A percentile compares a stretch with the other conserved stretches of the same genome.
phyloP scores from a whole-genome alignment of 2,797 vertebrate genomes.

The Oreochromis grahami region DNA sequence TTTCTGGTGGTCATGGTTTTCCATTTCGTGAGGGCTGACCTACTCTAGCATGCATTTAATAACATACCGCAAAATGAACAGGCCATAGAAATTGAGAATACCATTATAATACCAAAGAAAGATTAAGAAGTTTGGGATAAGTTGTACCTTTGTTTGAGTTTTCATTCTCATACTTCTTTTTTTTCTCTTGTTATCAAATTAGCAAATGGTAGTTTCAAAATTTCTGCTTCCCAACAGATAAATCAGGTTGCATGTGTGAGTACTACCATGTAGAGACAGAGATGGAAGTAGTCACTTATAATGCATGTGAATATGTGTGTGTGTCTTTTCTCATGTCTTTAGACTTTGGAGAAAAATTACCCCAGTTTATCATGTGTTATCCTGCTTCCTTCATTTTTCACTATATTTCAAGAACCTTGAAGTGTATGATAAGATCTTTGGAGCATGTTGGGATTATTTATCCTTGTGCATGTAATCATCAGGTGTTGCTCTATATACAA shows the following conservation, averaged over 20 bases:
- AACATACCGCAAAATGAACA: not conserved
- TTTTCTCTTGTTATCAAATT: not conserved
- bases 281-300: not conserved
- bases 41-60: not conserved
- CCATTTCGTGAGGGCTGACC: not conserved
- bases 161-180: not conserved
- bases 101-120: not conserved
- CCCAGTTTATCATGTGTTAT: not conserved
- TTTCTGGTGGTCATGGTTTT: not conserved
- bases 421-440: not conserved
- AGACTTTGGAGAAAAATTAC: not conserved
- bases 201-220: not conserved
- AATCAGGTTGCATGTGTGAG: not conserved
- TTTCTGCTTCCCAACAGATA: not conserved
- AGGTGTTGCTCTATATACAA: not conserved
- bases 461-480: not conserved
- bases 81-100: not conserved
- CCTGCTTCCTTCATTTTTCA: not conserved
- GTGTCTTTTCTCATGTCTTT: not conserved
- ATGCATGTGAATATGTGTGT: not conserved
- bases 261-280: not conserved
- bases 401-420: not conserved
- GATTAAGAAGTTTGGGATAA: not conserved
- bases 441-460: not conserved
- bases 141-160: not conserved